Conservation (phyloP, 2,797 vertebrate genomes). For the Crenuchus spilurus region DNA sequence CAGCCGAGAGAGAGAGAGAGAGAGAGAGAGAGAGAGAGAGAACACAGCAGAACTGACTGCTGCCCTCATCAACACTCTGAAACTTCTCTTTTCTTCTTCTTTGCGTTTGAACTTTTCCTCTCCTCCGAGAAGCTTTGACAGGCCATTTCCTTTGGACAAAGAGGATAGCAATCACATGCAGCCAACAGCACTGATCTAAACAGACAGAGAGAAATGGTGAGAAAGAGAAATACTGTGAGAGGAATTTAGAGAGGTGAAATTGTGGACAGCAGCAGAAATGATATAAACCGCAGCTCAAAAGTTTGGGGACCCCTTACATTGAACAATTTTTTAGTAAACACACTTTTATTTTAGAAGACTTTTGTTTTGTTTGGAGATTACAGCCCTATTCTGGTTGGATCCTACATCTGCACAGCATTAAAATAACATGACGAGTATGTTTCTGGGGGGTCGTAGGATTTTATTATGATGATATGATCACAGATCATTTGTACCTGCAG, state of each 20-base stretch:
- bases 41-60: slow-evolving; percentile 11
- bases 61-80: slow-evolving; percentile 48
- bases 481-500: too few relatives aligned
- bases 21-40: slow-evolving; percentile 13
- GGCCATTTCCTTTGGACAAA: slow-evolving; percentile 58
- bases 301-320: background rate
- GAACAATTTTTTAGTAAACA: too few relatives aligned
- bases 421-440: too few relatives aligned
- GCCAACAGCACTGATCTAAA: slow-evolving; percentile 31
- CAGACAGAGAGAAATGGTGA: slow-evolving; percentile 1
- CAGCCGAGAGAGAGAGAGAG: slow-evolving; percentile 55
- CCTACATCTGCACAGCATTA: too few relatives aligned
- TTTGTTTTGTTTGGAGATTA: too few relatives aligned
- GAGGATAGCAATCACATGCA: slow-evolving; percentile 59
- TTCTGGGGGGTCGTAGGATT: too few relatives aligned
- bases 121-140: slow-evolving; percentile 53
- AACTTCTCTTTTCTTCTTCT: slow-evolving; percentile 45
- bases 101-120: slow-evolving; percentile 47
- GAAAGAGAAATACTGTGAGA: background rate
- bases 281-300: background rate
- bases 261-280: background rate
- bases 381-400: too few relatives aligned
- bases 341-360: too few relatives aligned
- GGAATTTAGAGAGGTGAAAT: slow-evolving; percentile 3
- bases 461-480: too few relatives aligned